A percentile compares a stretch with the other conserved stretches of the same genome.
phyloP scores from a whole-genome alignment of 2,888 invertebrate genomes.

The Oligia fasciuncula region DNA sequence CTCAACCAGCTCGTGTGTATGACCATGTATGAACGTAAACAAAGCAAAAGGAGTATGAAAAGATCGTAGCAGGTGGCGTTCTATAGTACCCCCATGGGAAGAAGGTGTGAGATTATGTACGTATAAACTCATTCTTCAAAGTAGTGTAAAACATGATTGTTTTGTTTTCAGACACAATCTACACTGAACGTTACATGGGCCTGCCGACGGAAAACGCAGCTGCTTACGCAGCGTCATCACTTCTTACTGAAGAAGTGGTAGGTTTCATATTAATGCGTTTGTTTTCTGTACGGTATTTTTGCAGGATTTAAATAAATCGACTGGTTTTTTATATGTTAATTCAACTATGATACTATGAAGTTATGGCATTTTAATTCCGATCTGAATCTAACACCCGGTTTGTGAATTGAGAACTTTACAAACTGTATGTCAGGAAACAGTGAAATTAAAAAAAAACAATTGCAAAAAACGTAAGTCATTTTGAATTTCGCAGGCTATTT shows the following conservation, averaged over 20 bases:
- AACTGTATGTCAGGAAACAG: background rate
- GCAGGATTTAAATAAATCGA: background rate
- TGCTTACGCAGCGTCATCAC: conserved; percentile 94
- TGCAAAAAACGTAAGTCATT: background rate
- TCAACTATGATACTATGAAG: too few relatives aligned
- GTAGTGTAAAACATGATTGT: background rate
- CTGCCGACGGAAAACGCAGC: conserved; percentile 93
- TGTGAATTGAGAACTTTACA: background rate
- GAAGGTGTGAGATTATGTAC: background rate
- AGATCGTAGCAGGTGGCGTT: background rate
- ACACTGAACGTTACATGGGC: conserved; percentile 99
- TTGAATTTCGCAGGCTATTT: background rate
- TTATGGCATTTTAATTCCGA: background rate
- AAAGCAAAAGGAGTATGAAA: too few relatives aligned
- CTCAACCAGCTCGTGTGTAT: background rate
- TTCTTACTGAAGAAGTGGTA: conserved; percentile 91
- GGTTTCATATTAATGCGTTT: conserved; percentile 47
- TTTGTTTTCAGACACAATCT: conserved; percentile 95
- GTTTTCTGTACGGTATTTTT: background rate
- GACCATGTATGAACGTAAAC: background rate
- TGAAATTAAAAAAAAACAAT: background rate
- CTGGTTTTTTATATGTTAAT: background rate
- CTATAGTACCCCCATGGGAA: background rate
- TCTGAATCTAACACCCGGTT: background rate
- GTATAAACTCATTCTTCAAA: background rate